Base-by-base conservation (phyloP, 2,797 vertebrate species). In the Chaetophractus vellerosus region DNA sequence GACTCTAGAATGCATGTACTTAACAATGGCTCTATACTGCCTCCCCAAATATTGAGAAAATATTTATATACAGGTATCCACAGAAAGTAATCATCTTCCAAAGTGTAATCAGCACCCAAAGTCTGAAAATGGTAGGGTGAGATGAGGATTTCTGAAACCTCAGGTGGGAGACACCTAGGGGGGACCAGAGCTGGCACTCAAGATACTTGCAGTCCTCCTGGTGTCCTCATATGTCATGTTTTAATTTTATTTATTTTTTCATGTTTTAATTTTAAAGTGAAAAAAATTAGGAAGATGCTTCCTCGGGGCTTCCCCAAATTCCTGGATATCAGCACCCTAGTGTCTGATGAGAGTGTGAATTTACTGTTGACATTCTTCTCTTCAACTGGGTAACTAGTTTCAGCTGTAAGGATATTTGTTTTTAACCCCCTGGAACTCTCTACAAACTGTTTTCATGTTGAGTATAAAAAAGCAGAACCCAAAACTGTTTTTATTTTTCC, bases 391-490 rank as follows among this genome's bases (percentile, higher is more conserved):
- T 75, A 57, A 88, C 41, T 76, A 57, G 90, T 63, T 71, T 72
- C 48, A 72, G 92, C 80, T 87, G 55, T 38, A 80, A 50, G 90
- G 76, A 31, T 79, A 81, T 91, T 96, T 95, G 91, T 95, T 89
- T 95, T 94, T 71, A 94, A 88, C 38, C n/a, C 14, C 52, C 8
- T 5, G 71, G 41, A 75, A 83, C 52, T 84, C n/a, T 92, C 88
- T 72, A 88, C 57, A 45, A 84, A 81, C 31, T 33, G 61, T 84
- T 87, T 95, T 95, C 88, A 82, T 36, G 14, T 64, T 85, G 63
- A 81, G 21, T 92, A 64, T 52, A 69, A 92, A 87, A 80, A 83
- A 94, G 41, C 61, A 8, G 52, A 89, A 63, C 48, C 86, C 87
- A 16, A 5, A 23, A 28, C n/a, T n/a, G 1, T 86, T 85, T 92